phyloP scores from a whole-genome alignment of 2,888 invertebrate species.

The Ptycholaimellus sp. region DNA sequence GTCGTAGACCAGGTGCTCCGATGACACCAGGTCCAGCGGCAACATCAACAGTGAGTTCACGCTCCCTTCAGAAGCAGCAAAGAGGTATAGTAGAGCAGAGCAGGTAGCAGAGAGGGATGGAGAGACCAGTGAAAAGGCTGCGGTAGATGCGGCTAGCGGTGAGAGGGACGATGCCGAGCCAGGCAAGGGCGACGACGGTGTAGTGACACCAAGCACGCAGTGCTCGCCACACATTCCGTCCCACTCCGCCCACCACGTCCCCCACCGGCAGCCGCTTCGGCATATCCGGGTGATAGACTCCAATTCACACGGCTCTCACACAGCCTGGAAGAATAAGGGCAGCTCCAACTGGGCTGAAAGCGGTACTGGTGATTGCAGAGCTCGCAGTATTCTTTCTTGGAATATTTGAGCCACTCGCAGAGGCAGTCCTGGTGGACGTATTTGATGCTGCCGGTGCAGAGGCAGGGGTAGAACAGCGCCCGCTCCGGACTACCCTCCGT shows the following conservation, averaged over 20 bases:
- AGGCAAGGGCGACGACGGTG: conserved; percentile 78
- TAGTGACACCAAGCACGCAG: conserved; percentile 92
- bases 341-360: conserved; percentile 56
- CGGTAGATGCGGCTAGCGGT: conserved; percentile 46
- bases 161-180: conserved; percentile 84
- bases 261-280: conserved; percentile 76
- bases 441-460: conserved; percentile 94
- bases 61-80: not conserved
- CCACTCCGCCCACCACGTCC: conserved; percentile 67
- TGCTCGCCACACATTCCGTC: conserved; percentile 66
- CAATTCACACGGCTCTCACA: conserved; percentile 8
- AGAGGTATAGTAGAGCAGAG: conserved; percentile 8
- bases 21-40: conserved; percentile 13
- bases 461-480: conserved; percentile 87
- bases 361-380: conserved; percentile 88
- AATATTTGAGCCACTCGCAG: conserved; percentile 96
- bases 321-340: not conserved
- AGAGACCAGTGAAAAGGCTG: too few species aligned
- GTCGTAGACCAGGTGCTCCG: conserved; percentile 35
- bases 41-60: not conserved
- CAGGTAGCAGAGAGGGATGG: conserved; percentile 10
- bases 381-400: conserved; percentile 92
- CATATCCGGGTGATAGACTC: conserved; percentile 95
- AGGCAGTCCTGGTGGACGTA: conserved; percentile 63
- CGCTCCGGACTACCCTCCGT: conserved; percentile 73